Evolutionary conservation across 2,888 invertebrate genomes (phyloP).

Genomic region (Drosophila fulvimacula): DNA sequence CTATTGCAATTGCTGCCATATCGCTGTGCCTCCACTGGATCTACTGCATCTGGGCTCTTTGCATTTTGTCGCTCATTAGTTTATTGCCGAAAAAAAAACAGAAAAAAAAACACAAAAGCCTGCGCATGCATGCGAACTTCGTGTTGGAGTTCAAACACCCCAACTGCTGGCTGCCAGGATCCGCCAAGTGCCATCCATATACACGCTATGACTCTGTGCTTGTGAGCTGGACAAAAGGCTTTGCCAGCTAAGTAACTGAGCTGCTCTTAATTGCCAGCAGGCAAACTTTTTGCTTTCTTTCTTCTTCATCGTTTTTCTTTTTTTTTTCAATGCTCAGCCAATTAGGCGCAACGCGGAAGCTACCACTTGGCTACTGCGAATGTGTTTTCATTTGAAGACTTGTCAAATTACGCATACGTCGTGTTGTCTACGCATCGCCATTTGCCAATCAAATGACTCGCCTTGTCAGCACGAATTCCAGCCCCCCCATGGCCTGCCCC

Average conservation of each 20-base stretch:
- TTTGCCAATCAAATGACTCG: slow-evolving; percentile 75
- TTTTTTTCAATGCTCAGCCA: slow-evolving; percentile 64
- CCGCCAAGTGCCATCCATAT: slow-evolving; percentile 10
- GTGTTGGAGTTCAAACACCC: slow-evolving; percentile 68
- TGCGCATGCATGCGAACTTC: slow-evolving; percentile 24
- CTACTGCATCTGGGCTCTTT: slow-evolving; percentile 55
- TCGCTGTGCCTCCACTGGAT: background rate
- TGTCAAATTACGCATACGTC: slow-evolving; percentile 77
- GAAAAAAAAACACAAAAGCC: slow-evolving; percentile 52
- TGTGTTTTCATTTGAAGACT: slow-evolving; percentile 60
- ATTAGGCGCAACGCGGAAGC: slow-evolving; percentile 79
- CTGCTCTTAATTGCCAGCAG: slow-evolving; percentile 71
- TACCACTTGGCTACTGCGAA: slow-evolving; percentile 54
- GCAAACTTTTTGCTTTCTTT: slow-evolving; percentile 14
- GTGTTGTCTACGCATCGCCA: slow-evolving; percentile 64
- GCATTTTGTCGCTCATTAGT: slow-evolving; percentile 81
- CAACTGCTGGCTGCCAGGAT: slow-evolving; percentile 35
- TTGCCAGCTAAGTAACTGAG: slow-evolving; percentile 55
- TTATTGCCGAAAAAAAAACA: slow-evolving; percentile 76
- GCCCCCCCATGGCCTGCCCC: background rate
- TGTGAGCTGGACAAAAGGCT: slow-evolving; percentile 45
- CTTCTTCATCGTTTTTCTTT: no score
- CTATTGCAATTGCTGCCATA: slow-evolving; percentile 14
- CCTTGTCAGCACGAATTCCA: slow-evolving; percentile 73
- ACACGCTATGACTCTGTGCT: background rate